phyloP scores from a whole-genome alignment of 2,888 invertebrate species.

The Unio pictorum region DNA sequence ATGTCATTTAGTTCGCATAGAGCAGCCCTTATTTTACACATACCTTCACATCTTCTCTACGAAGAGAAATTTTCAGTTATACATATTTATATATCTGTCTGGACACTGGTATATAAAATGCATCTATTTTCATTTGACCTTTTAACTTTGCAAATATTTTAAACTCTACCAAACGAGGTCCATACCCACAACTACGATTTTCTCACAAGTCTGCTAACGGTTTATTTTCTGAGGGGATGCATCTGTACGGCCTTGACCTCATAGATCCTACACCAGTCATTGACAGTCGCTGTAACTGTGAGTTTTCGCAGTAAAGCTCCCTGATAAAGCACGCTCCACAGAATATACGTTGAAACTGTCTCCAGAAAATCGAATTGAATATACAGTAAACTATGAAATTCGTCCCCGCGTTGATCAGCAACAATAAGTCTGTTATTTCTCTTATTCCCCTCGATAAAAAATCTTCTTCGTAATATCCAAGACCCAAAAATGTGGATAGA shows the following conservation, averaged over 20 bases:
- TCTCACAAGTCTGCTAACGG: conserved; percentile 4
- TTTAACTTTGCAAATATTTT: too few relatives aligned
- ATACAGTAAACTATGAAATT: conserved; percentile 69
- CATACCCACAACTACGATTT: neutral
- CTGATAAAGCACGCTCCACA: conserved; percentile 30
- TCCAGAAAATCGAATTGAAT: conserved; percentile 68
- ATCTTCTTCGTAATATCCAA: conserved; percentile 67
- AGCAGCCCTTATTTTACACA: too few relatives aligned
- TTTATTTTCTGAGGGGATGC: conserved; percentile 2
- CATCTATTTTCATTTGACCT: too few relatives aligned
- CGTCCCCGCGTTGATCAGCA: conserved; percentile 66
- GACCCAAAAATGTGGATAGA: conserved; percentile 66
- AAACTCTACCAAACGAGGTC: too few relatives aligned
- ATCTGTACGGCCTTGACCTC: neutral
- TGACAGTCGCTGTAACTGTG: conserved; percentile 27
- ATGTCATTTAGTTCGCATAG: too few relatives aligned
- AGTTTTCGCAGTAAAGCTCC: conserved; percentile 18
- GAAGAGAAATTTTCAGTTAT: too few relatives aligned
- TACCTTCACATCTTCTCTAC: too few relatives aligned
- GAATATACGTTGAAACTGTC: conserved; percentile 48
- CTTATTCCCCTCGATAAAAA: conserved; percentile 64
- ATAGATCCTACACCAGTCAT: conserved; percentile 16
- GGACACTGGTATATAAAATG: too few relatives aligned
- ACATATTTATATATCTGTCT: too few relatives aligned
- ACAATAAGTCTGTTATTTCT: conserved; percentile 67